Percentiles rank a stretch among this genome's conserved stretches.
These are phyloP conservation scores for Drosophila kanapiae DNA, from an alignment of 1,140 invertebrate genomes.

Conservation along the genomic window DNA sequence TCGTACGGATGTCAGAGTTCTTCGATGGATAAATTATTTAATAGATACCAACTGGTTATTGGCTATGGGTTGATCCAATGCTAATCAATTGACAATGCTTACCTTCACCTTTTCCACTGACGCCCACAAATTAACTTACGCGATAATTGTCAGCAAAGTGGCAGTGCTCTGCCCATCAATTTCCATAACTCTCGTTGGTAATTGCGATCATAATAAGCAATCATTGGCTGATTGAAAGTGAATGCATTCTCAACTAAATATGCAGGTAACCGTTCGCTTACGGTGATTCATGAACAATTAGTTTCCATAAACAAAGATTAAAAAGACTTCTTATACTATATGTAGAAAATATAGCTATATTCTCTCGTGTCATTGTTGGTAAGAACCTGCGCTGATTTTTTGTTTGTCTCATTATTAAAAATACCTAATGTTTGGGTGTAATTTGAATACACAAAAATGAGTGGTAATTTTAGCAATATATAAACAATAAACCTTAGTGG, in stretches of 20 bases:
- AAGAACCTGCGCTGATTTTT: too few species aligned
- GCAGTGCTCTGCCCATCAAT: slow-evolving; percentile 31
- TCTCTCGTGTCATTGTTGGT: too few species aligned
- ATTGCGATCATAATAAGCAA: slow-evolving; percentile 31
- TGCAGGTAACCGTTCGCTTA: background rate
- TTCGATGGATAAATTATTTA: slow-evolving; percentile 25
- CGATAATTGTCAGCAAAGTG: slow-evolving; percentile 44
- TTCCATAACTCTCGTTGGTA: slow-evolving; percentile 39
- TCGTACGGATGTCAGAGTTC: slow-evolving; percentile 24
- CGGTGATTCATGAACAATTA: slow-evolving; percentile 4
- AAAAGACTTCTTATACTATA: background rate
- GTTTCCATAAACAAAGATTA: background rate
- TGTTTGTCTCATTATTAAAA: too few species aligned
- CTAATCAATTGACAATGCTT: slow-evolving; percentile 33
- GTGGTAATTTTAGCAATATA: too few species aligned
- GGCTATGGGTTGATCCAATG: slow-evolving; percentile 20
- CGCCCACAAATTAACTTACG: slow-evolving; percentile 48
- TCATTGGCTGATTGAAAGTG: slow-evolving; percentile 17
- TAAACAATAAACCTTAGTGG: too few species aligned
- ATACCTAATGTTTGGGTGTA: too few species aligned
- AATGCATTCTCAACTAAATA: slow-evolving; percentile 9
- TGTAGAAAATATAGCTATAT: background rate
- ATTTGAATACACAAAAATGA: too few species aligned
- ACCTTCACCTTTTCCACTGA: slow-evolving; percentile 50
- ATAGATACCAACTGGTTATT: slow-evolving; percentile 18